Percentiles rank a stretch among this genome's conserved stretches.
phyloP scores from a whole-genome alignment of 2,113 vertebrate genomes.

The Cervus canadensis region DNA sequence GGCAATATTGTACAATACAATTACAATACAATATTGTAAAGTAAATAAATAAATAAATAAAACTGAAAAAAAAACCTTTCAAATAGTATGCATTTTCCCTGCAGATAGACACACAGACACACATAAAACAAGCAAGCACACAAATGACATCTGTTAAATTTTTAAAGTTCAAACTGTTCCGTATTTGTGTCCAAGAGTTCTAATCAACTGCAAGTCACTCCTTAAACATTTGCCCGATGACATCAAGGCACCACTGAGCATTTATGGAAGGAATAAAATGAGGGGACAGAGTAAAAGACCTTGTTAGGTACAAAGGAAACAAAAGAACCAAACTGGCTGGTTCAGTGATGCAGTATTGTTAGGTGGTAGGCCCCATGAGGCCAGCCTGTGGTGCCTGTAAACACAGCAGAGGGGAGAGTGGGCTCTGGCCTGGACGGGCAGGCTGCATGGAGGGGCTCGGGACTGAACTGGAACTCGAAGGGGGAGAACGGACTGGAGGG shows the following conservation, averaged over 20 bases:
- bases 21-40: no score
- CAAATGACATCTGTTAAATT: not conserved
- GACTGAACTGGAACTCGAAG: not conserved
- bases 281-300: not conserved
- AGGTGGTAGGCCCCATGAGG: no score
- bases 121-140: not conserved
- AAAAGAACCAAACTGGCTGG: not conserved
- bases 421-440: not conserved
- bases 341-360: not conserved
- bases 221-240: not conserved
- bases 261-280: not conserved
- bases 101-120: not conserved
- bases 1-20: no score
- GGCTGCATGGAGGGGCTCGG: not conserved
- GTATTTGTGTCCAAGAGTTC: not conserved
- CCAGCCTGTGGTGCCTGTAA: not conserved
- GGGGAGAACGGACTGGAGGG: no score
- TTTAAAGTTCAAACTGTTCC: not conserved
- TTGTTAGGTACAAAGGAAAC: not conserved
- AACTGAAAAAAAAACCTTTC: not conserved
- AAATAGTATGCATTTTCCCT: not conserved
- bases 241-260: accelerated
- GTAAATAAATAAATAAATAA: no score
- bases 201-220: not conserved
- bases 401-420: not conserved